Evolutionary conservation across 2,797 vertebrate genomes (phyloP), one percentile per base, ranked within the genome.

Genomic region (Choloepus didactylus): DNA sequence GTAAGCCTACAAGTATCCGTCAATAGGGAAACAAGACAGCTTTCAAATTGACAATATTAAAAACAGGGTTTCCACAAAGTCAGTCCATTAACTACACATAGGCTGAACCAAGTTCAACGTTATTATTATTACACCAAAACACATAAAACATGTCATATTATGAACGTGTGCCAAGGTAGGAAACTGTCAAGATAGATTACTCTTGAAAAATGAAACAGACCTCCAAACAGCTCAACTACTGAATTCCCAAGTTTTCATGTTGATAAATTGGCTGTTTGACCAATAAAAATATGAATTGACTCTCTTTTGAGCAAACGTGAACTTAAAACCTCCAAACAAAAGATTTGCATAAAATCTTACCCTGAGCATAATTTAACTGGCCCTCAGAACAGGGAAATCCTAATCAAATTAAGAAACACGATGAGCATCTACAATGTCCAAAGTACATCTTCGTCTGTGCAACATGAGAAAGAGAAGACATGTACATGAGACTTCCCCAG

Each of bases 121-220:
- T 56, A 81, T 21, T 62, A 11, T 56, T 84, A 44, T 51, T 7
- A 11, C 27, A 41, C 41, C 41, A 92, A 76, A 21, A 27, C 7
- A 8, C 4, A 16, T 1, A 83, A 46, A 86, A n/a, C 82, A 15
- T 35, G 90, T 81, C 75, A n/a, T 89, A 85, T 87, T 54, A 66
- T 38, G 73, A 87, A 67, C 49, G 9, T 59, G 35, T 88, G 96
- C 66, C 59, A 87, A 69, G 94, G 87, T 93, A 95, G 79, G 91
- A 96, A 97, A 93, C 75, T 46, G 25, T n/a, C 51, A 77, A 23
- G 88, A 87, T 35, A 93, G 77, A 81, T 95, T 75, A 83, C 91
- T 97, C 93, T 92, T 93, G 79, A 67, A 54, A 96, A 73, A 89
- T 67, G 38, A 93, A 81, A 76, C 82, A 94, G 94, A 72, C 25